Conservation (phyloP, 2,113 vertebrate genomes). For the Triplophysa rosa region DNA sequence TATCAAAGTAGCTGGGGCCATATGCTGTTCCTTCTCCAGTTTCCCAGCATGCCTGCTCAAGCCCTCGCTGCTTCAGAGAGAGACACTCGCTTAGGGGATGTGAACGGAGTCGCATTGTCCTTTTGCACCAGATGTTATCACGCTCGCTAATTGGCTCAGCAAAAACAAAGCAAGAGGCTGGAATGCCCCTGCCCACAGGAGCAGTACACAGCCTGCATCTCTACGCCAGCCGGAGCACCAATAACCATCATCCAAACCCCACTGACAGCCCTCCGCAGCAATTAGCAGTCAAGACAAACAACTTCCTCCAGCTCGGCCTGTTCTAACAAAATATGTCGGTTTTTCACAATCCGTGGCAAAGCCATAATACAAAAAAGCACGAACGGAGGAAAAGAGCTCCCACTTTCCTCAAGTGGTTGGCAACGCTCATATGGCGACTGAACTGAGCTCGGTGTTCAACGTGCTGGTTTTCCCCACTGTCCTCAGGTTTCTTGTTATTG, state of each 20-base stretch:
- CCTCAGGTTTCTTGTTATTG: slow-evolving; percentile 48
- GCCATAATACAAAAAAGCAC: slow-evolving; percentile 12
- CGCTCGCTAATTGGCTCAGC: slow-evolving; percentile 72
- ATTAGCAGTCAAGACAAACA: slow-evolving; percentile 34
- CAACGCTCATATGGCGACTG: not conserved
- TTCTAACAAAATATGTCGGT: slow-evolving; percentile 15
- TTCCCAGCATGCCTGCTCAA: slow-evolving; percentile 59
- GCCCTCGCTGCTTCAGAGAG: slow-evolving; percentile 44
- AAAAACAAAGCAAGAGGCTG: slow-evolving; percentile 74
- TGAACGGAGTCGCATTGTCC: slow-evolving; percentile 68
- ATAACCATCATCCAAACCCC: slow-evolving; percentile 26
- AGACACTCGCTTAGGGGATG: slow-evolving; percentile 61
- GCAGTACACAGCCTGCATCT: slow-evolving; percentile 31
- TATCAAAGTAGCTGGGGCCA: slow-evolving; percentile 65
- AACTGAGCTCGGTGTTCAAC: slow-evolving; percentile 30
- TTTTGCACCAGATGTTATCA: slow-evolving; percentile 72
- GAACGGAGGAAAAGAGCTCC: not conserved
- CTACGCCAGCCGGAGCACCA: slow-evolving; percentile 53
- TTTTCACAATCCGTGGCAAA: not conserved
- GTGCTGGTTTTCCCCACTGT: slow-evolving; percentile 39
- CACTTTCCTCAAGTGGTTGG: slow-evolving; percentile 20
- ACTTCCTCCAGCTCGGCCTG: slow-evolving; percentile 17
- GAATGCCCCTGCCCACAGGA: slow-evolving; percentile 60
- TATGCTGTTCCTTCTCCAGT: slow-evolving; percentile 67
- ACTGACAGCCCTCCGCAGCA: slow-evolving; percentile 36